phyloP scores from a whole-genome alignment of 2,888 invertebrate genomes.

The Rhagium mordax region DNA sequence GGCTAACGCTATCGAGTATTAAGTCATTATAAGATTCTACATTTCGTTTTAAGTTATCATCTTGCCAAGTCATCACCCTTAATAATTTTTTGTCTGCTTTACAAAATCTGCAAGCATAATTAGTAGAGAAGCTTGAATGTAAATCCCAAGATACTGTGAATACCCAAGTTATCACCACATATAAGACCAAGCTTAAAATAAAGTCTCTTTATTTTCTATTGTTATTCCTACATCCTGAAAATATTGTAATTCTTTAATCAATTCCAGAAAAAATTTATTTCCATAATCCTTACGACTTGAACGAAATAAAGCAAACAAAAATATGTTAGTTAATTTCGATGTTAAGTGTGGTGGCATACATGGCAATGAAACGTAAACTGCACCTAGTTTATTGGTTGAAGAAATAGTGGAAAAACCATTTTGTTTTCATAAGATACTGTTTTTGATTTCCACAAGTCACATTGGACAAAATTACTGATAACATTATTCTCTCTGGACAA shows the following conservation, averaged over 20 bases:
- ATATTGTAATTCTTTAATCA: background rate
- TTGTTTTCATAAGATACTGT: background rate
- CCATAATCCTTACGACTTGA: background rate
- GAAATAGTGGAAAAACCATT: background rate
- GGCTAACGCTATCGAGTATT: too few relatives aligned
- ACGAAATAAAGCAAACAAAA: background rate
- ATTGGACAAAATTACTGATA: background rate
- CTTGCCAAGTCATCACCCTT: background rate
- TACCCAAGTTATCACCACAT: background rate
- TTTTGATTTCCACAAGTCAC: background rate
- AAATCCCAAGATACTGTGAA: background rate
- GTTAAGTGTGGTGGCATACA: background rate
- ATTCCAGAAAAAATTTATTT: background rate
- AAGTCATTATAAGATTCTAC: background rate
- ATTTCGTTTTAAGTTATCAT: background rate
- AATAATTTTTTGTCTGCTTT: background rate
- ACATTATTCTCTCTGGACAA: too few relatives aligned
- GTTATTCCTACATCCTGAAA: background rate
- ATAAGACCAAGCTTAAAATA: background rate
- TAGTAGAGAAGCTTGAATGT: background rate
- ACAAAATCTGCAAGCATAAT: background rate
- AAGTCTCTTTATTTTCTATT: background rate
- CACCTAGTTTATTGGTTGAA: background rate
- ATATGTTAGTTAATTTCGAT: background rate
- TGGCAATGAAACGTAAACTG: background rate